Evolutionary conservation across 35 echinoderm and acorn worm genomes (phyloP).

Genomic region (Anneissia japonica): DNA sequence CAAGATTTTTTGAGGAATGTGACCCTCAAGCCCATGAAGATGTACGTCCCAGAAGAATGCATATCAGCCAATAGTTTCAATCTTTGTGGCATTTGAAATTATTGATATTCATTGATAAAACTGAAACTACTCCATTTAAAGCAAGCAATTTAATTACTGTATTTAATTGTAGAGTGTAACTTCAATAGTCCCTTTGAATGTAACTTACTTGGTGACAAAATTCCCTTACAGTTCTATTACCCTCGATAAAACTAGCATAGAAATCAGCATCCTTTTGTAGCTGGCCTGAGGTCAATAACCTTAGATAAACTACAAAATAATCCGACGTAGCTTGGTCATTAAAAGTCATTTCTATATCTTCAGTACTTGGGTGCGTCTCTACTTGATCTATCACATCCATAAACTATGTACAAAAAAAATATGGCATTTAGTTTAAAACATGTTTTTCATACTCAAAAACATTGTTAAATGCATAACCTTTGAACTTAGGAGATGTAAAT

Average conservation of each 20-base stretch:
- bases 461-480: not conserved
- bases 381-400: conserved; percentile 84
- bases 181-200: not conserved
- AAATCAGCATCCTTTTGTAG: conserved; percentile 80
- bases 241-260: conserved; percentile 89
- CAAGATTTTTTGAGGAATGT: no score
- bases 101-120: no score
- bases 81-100: no score
- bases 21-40: no score
- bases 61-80: no score
- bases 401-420: conserved; percentile 50
- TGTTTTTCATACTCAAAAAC: not conserved
- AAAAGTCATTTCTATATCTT: conserved; percentile 54
- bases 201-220: conserved; percentile 82
- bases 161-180: no score
- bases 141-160: no score
- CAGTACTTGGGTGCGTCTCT: conserved; percentile 60
- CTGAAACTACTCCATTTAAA: no score
- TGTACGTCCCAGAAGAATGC: no score
- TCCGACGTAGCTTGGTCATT: conserved; percentile 87
- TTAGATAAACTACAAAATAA: conserved; percentile 93
- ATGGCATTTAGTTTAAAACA: not conserved
- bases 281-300: conserved; percentile 88
- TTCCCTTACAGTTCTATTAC: conserved; percentile 70
- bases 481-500: not conserved